Evolutionary conservation across 1,140 invertebrate species (phyloP).

Genomic region (Ladona fulva): DNA sequence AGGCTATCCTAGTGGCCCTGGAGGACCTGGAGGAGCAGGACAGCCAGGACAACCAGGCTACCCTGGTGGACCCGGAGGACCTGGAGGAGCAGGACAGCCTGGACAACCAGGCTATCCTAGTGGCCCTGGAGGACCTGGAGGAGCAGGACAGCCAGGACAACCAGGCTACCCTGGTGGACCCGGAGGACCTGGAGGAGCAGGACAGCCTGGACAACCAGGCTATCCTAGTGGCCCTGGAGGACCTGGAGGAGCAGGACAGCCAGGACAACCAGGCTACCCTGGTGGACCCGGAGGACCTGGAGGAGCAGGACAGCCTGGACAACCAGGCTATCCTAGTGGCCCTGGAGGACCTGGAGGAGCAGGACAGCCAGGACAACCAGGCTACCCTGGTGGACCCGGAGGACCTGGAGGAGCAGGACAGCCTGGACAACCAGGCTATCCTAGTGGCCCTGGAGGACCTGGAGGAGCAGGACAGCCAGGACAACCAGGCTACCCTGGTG

Average conservation of each 20-base stretch:
- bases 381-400: background rate
- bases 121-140: background rate
- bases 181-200: background rate
- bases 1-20: constrained; percentile 20
- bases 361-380: background rate
- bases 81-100: constrained; percentile 17
- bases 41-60: constrained; percentile 15
- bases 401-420: background rate
- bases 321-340: constrained; percentile 13
- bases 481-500: constrained; percentile 23
- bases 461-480: too few species aligned
- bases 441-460: constrained; percentile 16
- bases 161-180: background rate
- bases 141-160: background rate
- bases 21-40: constrained; percentile 26
- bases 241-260: background rate
- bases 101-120: background rate
- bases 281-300: constrained; percentile 9
- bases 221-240: background rate
- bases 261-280: background rate
- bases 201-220: constrained; percentile 13
- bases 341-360: constrained; percentile 16
- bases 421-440: background rate
- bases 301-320: background rate
- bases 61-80: background rate